Conservation (phyloP, 1,140 invertebrate genomes). For the Aleiodes sp. region DNA sequence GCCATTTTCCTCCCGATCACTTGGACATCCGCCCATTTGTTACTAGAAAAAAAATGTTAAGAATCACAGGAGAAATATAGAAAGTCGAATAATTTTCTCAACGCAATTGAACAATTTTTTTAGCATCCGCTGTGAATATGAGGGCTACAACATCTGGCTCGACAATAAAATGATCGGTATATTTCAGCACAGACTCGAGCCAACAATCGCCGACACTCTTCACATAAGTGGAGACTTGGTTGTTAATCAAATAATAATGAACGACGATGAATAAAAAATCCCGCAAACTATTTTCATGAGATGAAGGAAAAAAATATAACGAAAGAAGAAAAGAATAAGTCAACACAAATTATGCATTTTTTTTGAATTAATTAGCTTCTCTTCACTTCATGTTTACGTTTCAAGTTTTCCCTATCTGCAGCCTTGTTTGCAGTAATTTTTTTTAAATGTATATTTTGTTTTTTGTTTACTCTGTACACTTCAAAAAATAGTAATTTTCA, state of each 20-base stretch:
- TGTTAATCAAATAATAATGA: slow-evolving; percentile 50
- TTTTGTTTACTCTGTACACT: slow-evolving; percentile 44
- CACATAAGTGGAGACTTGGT: slow-evolving; percentile 59
- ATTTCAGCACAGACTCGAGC: slow-evolving; percentile 56
- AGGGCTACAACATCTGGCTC: slow-evolving; percentile 57
- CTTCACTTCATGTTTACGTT: slow-evolving; percentile 48
- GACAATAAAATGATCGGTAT: slow-evolving; percentile 58
- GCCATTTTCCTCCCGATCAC: no score
- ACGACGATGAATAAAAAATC: slow-evolving; percentile 18
- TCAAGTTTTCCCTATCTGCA: slow-evolving; percentile 51
- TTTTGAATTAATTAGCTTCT: slow-evolving; percentile 36
- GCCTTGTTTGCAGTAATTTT: slow-evolving; percentile 49
- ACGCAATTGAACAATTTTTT: no score
- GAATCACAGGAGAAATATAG: neutral
- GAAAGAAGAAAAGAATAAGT: slow-evolving; percentile 4
- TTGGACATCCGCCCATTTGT: no score
- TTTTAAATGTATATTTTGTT: slow-evolving; percentile 55
- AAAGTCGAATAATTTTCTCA: neutral
- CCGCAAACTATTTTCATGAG: neutral
- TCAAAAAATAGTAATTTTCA: slow-evolving; percentile 40
- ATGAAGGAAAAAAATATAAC: neutral
- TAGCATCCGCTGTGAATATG: slow-evolving; percentile 54
- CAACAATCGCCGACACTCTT: slow-evolving; percentile 52
- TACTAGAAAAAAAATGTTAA: no score
- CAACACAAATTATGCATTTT: slow-evolving; percentile 7